Percentiles rank a stretch among this genome's conserved stretches.
Conservation (phyloP, 1,140 invertebrate genomes). For the Monomorium pharaonis region DNA sequence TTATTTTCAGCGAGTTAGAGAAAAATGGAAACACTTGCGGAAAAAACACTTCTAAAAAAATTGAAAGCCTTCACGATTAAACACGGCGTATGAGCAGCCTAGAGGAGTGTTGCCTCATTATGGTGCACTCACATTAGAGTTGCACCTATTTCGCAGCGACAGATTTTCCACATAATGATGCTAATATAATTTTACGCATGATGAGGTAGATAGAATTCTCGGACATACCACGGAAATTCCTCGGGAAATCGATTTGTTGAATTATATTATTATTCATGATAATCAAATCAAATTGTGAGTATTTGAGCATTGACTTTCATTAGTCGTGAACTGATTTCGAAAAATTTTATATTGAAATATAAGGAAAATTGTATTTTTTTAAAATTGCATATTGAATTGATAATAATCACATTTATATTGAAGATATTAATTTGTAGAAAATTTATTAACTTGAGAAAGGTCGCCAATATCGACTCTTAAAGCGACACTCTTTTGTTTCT, state of each 20-base stretch:
- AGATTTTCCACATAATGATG: neutral
- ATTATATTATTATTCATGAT: slow-evolving; percentile 15
- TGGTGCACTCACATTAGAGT: slow-evolving; percentile 44
- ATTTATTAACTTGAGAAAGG: too few relatives aligned
- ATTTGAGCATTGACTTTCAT: neutral
- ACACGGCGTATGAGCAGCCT: slow-evolving; percentile 25
- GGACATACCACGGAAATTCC: neutral
- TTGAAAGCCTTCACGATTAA: slow-evolving; percentile 42
- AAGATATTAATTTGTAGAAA: neutral
- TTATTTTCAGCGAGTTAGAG: slow-evolving; percentile 9
- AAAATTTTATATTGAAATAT: neutral
- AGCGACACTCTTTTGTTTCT: too few relatives aligned
- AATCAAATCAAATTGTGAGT: neutral
- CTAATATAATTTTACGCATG: slow-evolving; percentile 4
- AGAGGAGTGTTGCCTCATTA: slow-evolving; percentile 26
- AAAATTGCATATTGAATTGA: slow-evolving; percentile 9
- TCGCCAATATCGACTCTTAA: too few relatives aligned
- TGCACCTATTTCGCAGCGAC: neutral
- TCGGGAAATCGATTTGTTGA: neutral
- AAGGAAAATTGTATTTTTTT: neutral
- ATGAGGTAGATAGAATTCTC: neutral
- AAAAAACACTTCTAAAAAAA: slow-evolving; percentile 36
- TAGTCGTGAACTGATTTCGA: neutral
- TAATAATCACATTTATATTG: neutral
- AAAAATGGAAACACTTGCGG: slow-evolving; percentile 21